These are phyloP conservation scores for Ochropleura plecta DNA, from an alignment of 2,888 invertebrate species.

Conservation along the genomic window DNA sequence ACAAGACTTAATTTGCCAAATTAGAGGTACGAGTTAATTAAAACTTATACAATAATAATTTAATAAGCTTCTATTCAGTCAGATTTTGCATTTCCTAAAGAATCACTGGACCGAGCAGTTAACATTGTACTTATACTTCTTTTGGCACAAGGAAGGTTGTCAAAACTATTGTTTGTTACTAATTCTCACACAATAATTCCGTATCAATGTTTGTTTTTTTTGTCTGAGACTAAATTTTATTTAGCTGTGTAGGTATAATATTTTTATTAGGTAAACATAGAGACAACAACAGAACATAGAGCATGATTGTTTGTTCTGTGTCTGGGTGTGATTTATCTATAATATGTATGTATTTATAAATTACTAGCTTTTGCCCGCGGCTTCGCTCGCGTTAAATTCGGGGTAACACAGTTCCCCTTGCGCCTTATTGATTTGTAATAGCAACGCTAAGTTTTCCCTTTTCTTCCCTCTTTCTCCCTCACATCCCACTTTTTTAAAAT, in stretches of 20 bases:
- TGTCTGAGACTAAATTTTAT: background rate
- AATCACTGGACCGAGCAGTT: background rate
- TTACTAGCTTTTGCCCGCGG: too few species aligned
- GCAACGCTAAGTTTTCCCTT: too few species aligned
- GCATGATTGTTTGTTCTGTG: too few species aligned
- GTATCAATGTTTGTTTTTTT: background rate
- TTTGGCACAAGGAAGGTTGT: slow-evolving; percentile 1
- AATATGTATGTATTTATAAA: too few species aligned
- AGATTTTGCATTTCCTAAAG: background rate
- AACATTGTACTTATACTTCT: background rate
- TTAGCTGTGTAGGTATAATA: background rate
- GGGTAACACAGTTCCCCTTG: too few species aligned
- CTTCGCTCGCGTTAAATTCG: too few species aligned
- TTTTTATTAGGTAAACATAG: too few species aligned
- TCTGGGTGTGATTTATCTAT: too few species aligned
- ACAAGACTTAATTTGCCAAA: background rate
- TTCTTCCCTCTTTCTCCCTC: too few species aligned
- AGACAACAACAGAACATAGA: too few species aligned
- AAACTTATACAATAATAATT: background rate
- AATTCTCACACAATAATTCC: slow-evolving; percentile 22
- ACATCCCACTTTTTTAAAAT: too few species aligned
- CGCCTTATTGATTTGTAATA: too few species aligned
- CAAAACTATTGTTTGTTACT: slow-evolving; percentile 8
- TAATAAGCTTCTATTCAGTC: background rate
- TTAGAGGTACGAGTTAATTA: background rate